Conservation (phyloP, 2,888 invertebrate species). For the Petrophora chlorosata region DNA sequence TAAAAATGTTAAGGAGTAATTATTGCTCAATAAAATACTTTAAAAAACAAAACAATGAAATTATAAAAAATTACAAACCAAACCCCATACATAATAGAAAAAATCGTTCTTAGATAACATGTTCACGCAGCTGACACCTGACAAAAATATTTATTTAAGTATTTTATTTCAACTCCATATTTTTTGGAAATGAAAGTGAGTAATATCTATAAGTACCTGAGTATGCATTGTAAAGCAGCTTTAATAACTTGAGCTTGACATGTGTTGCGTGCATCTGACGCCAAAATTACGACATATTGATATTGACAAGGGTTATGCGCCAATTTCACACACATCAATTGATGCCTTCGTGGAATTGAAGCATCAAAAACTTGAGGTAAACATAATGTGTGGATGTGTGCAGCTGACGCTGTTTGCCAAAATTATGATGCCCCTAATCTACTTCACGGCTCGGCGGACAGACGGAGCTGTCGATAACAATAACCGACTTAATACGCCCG, state of each 20-base stretch:
- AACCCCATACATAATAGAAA: too few relatives aligned
- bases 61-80: too few relatives aligned
- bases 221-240: too few relatives aligned
- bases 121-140: too few relatives aligned
- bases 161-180: too few relatives aligned
- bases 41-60: too few relatives aligned
- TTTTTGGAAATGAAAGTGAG: too few relatives aligned
- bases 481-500: slow-evolving; percentile 81
- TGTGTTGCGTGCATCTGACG: slow-evolving; percentile 70
- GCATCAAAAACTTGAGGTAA: slow-evolving; percentile 52
- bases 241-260: slow-evolving; percentile 1
- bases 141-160: too few relatives aligned
- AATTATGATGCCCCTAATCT: slow-evolving; percentile 83
- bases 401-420: slow-evolving; percentile 80
- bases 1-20: too few relatives aligned
- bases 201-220: too few relatives aligned
- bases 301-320: slow-evolving; percentile 25
- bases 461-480: slow-evolving; percentile 78
- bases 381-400: slow-evolving; percentile 74
- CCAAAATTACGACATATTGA: slow-evolving; percentile 45
- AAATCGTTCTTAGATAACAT: too few relatives aligned
- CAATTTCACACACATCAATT: slow-evolving; percentile 24
- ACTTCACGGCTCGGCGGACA: slow-evolving; percentile 75
- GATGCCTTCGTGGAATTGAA: slow-evolving; percentile 21
- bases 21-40: too few relatives aligned